These are phyloP conservation scores for Eubasilissa splendida DNA, from an alignment of 2,888 invertebrate genomes.

Conservation along the genomic window DNA sequence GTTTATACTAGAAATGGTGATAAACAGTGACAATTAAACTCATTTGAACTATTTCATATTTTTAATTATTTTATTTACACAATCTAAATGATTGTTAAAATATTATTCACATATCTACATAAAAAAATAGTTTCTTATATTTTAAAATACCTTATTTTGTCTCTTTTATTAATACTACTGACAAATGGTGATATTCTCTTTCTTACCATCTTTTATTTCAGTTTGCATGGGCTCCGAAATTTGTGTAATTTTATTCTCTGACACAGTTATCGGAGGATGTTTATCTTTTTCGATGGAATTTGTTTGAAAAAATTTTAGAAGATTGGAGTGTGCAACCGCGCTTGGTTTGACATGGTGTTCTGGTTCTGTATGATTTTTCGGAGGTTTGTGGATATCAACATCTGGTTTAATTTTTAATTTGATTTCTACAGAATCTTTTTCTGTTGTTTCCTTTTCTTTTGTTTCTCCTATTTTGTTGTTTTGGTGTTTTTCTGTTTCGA, in stretches of 20 bases:
- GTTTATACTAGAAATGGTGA: too few species aligned
- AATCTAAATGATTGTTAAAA: neutral
- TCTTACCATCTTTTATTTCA: too few species aligned
- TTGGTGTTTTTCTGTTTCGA: too few species aligned
- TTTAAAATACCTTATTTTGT: neutral
- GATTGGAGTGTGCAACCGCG: conserved; percentile 51
- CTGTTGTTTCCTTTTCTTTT: neutral
- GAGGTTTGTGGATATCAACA: neutral
- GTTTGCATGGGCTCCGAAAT: too few species aligned
- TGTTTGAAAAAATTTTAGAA: conserved; percentile 54
- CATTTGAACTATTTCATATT: neutral
- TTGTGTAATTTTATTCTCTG: too few species aligned
- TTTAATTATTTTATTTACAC: neutral
- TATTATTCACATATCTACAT: conserved; percentile 19
- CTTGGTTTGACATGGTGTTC: conserved; percentile 33
- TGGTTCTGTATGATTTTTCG: neutral
- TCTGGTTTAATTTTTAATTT: neutral
- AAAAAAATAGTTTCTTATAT: neutral
- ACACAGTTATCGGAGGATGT: too few species aligned
- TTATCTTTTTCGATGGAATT: conserved; percentile 34
- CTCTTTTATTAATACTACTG: too few species aligned
- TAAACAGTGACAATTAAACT: too few species aligned
- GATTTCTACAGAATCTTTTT: conserved; percentile 2
- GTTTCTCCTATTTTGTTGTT: neutral
- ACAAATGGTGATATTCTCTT: too few species aligned